phyloP scores from a whole-genome alignment of 1,140 invertebrate genomes.

The Camponotus vicinus region DNA sequence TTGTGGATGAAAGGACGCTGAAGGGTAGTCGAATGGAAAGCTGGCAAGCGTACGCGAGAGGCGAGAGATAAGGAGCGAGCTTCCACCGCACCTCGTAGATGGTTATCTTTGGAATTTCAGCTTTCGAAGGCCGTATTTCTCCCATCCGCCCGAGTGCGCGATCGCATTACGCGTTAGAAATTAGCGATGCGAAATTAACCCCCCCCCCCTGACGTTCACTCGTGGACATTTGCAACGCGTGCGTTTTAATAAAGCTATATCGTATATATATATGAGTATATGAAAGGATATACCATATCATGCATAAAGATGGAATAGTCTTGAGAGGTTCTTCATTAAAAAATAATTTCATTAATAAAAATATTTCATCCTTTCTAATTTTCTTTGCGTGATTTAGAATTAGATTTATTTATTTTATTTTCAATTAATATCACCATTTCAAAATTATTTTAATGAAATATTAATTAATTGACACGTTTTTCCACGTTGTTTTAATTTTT shows the following conservation, averaged over 20 bases:
- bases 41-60: neutral
- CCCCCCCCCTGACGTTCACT: neutral
- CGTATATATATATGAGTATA: neutral
- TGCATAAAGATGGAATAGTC: neutral
- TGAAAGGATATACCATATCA: too few relatives aligned
- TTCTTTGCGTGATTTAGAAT: neutral
- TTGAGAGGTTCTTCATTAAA: neutral
- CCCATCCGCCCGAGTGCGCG: conserved; percentile 64
- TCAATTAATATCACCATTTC: neutral
- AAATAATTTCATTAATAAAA: too few relatives aligned
- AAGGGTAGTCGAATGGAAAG: conserved; percentile 19
- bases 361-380: neutral
- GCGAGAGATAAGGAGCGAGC: neutral
- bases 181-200: conserved; percentile 67
- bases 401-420: neutral
- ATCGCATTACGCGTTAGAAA: conserved; percentile 70
- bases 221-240: neutral
- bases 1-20: conserved; percentile 24
- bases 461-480: neutral
- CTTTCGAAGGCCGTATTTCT: conserved; percentile 59
- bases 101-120: conserved; percentile 64
- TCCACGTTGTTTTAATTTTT: neutral
- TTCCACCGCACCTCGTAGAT: conserved; percentile 39
- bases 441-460: neutral
- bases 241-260: neutral